phyloP scores from a whole-genome alignment of 2,113 vertebrate species.

The Forbesichthys agassizii region DNA sequence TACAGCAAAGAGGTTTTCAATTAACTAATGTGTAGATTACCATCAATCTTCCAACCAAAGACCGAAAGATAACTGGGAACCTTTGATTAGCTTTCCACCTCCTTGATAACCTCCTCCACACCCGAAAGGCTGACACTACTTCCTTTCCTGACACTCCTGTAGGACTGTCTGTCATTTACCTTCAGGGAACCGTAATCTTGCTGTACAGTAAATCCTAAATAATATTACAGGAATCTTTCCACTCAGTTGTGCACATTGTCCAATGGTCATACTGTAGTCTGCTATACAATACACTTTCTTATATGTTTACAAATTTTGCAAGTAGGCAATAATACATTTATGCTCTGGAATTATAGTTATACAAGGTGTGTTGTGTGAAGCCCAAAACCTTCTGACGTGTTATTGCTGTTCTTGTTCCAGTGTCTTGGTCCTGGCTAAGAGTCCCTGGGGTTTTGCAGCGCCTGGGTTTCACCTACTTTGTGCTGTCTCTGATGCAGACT shows the following conservation, averaged over 20 bases:
- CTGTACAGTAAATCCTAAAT: background rate
- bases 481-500: slow-evolving; percentile 78
- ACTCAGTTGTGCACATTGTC: slow-evolving; percentile 15
- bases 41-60: slow-evolving; percentile 70
- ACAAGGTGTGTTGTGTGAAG: background rate
- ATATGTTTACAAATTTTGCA: slow-evolving; percentile 22
- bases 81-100: slow-evolving; percentile 55
- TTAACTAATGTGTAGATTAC: slow-evolving; percentile 83
- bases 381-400: background rate
- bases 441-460: slow-evolving; percentile 83
- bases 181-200: slow-evolving; percentile 14
- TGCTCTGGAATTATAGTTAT: slow-evolving; percentile 3
- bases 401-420: slow-evolving; percentile 57
- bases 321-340: slow-evolving; percentile 27
- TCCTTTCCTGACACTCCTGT: background rate
- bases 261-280: slow-evolving; percentile 1
- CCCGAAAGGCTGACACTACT: slow-evolving; percentile 41
- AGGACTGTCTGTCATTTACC: slow-evolving; percentile 29
- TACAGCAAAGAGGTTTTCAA: slow-evolving; percentile 79
- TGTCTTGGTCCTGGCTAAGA: slow-evolving; percentile 82
- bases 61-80: slow-evolving; percentile 63
- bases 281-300: slow-evolving; percentile 23
- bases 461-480: slow-evolving; percentile 81
- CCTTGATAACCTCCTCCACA: slow-evolving; percentile 31
- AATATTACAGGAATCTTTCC: background rate